Evolutionary conservation across 2,888 invertebrate species (phyloP).

Genomic region (Mythimna loreyi): DNA sequence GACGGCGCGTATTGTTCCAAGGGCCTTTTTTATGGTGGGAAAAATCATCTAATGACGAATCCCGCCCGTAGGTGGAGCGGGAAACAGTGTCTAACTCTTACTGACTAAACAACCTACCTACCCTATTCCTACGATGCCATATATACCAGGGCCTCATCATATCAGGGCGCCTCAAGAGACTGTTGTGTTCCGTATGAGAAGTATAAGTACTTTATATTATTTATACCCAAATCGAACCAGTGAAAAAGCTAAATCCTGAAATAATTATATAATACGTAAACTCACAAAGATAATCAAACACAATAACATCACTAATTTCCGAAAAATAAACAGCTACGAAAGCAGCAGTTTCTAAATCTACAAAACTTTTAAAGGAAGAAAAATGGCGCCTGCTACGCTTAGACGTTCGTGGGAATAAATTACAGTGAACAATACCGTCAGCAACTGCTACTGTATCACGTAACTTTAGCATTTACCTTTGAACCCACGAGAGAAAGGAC

Average conservation of each 20-base stretch:
- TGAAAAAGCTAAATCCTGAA: not conserved
- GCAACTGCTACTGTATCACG: slow-evolving; percentile 21
- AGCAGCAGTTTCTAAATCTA: slow-evolving; percentile 5
- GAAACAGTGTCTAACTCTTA: too few species aligned
- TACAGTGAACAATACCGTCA: slow-evolving; percentile 23
- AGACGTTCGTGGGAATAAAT: slow-evolving; percentile 12
- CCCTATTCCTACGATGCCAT: too few species aligned
- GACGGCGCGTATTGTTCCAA: too few species aligned
- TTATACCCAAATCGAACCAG: too few species aligned
- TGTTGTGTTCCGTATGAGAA: too few species aligned
- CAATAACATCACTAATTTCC: not conserved
- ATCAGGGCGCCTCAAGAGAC: too few species aligned
- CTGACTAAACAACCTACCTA: too few species aligned
- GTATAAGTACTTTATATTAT: too few species aligned
- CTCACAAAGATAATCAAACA: not conserved
- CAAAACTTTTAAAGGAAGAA: slow-evolving; percentile 1
- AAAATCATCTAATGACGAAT: too few species aligned
- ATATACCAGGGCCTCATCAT: too few species aligned
- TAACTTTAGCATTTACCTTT: slow-evolving; percentile 29
- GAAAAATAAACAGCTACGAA: not conserved
- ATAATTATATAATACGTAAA: not conserved
- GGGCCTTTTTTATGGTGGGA: too few species aligned
- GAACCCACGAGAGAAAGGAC: not conserved
- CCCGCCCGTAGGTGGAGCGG: too few species aligned
- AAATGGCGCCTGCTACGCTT: slow-evolving; percentile 10